Evolutionary conservation across 2,797 vertebrate species (phyloP).

Genomic region (Neomorphus geoffroyi): DNA sequence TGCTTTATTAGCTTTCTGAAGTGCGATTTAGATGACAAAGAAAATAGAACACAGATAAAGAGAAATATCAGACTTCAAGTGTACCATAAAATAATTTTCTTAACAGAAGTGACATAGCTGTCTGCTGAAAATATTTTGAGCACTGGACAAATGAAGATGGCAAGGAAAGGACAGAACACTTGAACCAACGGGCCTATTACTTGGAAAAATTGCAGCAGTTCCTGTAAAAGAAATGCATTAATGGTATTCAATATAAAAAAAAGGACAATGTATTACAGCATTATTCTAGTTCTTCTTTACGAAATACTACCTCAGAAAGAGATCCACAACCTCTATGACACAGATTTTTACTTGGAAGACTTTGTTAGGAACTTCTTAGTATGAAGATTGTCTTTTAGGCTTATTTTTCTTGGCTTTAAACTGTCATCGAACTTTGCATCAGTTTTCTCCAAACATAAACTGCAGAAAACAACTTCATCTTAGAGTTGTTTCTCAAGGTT

Average conservation of each 20-base stretch:
- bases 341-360: not conserved
- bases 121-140: conserved; percentile 14
- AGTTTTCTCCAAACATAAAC: not conserved
- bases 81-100: conserved; percentile 19
- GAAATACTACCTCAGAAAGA: not conserved
- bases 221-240: conserved; percentile 1
- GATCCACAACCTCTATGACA: not conserved
- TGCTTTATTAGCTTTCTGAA: conserved; percentile 1
- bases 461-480: not conserved
- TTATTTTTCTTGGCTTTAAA: not conserved
- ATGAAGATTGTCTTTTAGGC: not conserved
- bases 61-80: not conserved
- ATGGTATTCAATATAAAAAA: not conserved
- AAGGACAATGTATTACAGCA: not conserved
- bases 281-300: not conserved
- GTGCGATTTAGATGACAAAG: not conserved
- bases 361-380: not conserved
- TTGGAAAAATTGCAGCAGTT: not conserved
- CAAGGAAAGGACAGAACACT: not conserved
- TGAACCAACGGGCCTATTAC: not conserved
- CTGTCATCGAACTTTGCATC: not conserved
- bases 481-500: not conserved
- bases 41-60: not conserved
- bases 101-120: conserved; percentile 26
- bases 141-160: not conserved